These are phyloP conservation scores for Bruchidius siliquastri DNA, from an alignment of 2,888 invertebrate genomes.

Conservation along the genomic window DNA sequence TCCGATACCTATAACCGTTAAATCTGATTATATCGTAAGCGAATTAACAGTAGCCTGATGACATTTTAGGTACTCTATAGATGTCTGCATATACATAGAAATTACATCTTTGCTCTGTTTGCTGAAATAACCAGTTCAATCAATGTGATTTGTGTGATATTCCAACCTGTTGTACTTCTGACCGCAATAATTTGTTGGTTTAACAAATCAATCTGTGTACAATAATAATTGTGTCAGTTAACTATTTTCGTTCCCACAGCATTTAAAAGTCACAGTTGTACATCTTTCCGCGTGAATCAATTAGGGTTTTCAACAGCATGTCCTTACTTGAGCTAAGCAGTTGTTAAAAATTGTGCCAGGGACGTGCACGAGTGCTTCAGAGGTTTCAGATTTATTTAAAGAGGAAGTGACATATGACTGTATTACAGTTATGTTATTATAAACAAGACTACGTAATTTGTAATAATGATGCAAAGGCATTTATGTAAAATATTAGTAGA, in stretches of 20 bases:
- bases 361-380: neutral
- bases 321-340: neutral
- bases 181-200: neutral
- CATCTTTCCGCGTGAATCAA: neutral
- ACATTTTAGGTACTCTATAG: neutral
- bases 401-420: too few relatives aligned
- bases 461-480: too few relatives aligned
- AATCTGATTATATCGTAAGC: neutral
- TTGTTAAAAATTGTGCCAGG: neutral
- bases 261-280: neutral
- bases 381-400: neutral
- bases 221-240: neutral
- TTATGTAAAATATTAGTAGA: too few relatives aligned
- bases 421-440: too few relatives aligned
- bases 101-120: too few relatives aligned
- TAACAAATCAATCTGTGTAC: neutral
- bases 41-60: neutral
- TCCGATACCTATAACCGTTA: neutral
- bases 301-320: neutral
- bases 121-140: too few relatives aligned
- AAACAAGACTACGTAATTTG: too few relatives aligned
- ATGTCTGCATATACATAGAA: neutral
- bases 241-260: neutral
- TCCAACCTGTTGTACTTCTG: too few relatives aligned
- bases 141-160: too few relatives aligned